phyloP scores from a whole-genome alignment of 2,888 invertebrate genomes.

The Timema podura region DNA sequence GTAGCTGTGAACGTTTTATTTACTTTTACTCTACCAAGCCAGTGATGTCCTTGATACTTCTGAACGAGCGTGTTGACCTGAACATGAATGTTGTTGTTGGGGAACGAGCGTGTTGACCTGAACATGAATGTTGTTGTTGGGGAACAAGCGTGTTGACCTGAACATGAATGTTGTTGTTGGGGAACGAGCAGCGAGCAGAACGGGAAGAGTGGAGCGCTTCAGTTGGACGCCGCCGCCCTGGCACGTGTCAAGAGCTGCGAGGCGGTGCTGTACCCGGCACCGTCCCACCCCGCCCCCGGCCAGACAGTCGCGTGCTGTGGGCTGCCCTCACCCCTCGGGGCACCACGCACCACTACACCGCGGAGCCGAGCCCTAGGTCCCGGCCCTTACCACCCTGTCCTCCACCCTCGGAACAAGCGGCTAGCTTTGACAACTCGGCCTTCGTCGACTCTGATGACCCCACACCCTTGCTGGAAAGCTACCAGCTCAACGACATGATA shows the following conservation, averaged over 20 bases:
- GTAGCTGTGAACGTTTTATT: no score
- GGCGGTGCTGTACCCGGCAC: constrained; percentile 55
- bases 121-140: no score
- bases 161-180: background rate
- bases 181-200: constrained; percentile 24
- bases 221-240: constrained; percentile 28
- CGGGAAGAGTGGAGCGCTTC: constrained; percentile 27
- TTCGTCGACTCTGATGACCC: constrained; percentile 80
- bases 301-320: constrained; percentile 71
- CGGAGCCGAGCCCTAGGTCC: constrained; percentile 41
- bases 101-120: no score
- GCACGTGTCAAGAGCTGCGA: constrained; percentile 49
- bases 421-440: constrained; percentile 64
- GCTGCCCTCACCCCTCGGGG: constrained; percentile 76
- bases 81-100: no score
- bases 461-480: constrained; percentile 45
- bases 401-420: constrained; percentile 20
- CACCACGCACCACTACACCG: constrained; percentile 64
- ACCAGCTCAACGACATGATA: constrained; percentile 27
- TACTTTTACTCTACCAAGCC: no score
- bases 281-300: constrained; percentile 43
- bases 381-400: constrained; percentile 35
- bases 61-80: no score
- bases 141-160: no score
- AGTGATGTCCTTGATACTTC: no score